Conservation (phyloP, 2,888 invertebrate species). For the Sphinx pinastri region DNA sequence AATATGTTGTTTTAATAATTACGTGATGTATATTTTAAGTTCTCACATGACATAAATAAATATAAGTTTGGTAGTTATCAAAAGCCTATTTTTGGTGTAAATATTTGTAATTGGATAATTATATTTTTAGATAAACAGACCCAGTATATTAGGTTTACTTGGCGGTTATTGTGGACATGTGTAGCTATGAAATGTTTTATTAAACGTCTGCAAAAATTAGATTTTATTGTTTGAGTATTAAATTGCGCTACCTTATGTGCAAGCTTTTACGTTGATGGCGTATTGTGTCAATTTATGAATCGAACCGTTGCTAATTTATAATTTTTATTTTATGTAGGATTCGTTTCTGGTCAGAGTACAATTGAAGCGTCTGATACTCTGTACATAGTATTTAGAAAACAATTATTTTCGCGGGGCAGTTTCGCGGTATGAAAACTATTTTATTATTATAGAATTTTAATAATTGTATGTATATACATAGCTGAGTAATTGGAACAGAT, state of each 20-base stretch:
- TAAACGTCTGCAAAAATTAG: slow-evolving; percentile 12
- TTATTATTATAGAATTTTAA: slow-evolving; percentile 71
- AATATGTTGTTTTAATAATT: slow-evolving; percentile 67
- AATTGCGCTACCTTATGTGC: slow-evolving; percentile 6
- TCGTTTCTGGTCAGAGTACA: slow-evolving; percentile 22
- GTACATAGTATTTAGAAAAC: slow-evolving; percentile 42
- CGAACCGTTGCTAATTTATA: slow-evolving; percentile 36
- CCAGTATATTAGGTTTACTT: slow-evolving; percentile 37
- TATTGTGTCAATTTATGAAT: slow-evolving; percentile 3
- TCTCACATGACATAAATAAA: slow-evolving; percentile 72
- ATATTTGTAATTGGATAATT: slow-evolving; percentile 52
- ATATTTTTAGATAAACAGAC: slow-evolving; percentile 39
- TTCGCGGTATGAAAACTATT: slow-evolving; percentile 53
- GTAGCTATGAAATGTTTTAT: slow-evolving; percentile 22
- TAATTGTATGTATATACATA: slow-evolving; percentile 73
- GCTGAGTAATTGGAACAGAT: slow-evolving; percentile 61
- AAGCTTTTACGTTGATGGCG: slow-evolving; percentile 4
- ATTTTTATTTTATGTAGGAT: slow-evolving; percentile 31
- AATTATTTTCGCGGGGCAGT: slow-evolving; percentile 36
- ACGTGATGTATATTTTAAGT: slow-evolving; percentile 65
- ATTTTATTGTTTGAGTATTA: slow-evolving; percentile 10
- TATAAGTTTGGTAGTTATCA: slow-evolving; percentile 47
- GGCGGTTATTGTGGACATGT: slow-evolving; percentile 29
- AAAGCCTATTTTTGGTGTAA: slow-evolving; percentile 65
- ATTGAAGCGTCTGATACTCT: slow-evolving; percentile 31